Percentiles rank a stretch among this genome's conserved stretches.
Conservation (phyloP, 64 coral and sea anemone genomes). For the Trachythela sp. region DNA sequence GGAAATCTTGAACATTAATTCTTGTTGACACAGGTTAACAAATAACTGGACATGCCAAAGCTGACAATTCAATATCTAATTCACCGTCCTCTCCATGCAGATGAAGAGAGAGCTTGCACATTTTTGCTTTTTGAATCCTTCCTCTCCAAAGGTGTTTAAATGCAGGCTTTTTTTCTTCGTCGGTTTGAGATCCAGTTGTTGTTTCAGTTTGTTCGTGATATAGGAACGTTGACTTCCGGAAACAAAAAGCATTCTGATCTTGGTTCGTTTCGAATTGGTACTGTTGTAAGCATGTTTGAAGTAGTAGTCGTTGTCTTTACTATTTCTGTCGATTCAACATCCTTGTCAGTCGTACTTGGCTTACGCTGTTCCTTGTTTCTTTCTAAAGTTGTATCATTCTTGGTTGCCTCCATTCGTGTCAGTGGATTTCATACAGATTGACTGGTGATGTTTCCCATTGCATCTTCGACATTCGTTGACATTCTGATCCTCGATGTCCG, state of each 20-base stretch:
- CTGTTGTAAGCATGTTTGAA: neutral
- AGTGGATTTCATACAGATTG: neutral
- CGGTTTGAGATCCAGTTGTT: neutral
- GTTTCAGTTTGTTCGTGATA: neutral
- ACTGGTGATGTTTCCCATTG: neutral
- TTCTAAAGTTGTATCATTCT: neutral
- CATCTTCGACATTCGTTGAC: neutral
- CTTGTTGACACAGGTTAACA: slow-evolving; percentile 22
- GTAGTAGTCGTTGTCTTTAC: neutral
- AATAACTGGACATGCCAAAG: slow-evolving; percentile 28
- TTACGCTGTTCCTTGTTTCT: neutral
- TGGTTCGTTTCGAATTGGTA: neutral
- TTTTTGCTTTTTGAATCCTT: neutral
- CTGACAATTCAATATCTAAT: slow-evolving; percentile 19
- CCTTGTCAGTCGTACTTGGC: no score
- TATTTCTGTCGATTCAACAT: no score
- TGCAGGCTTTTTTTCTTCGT: neutral
- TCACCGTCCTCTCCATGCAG: neutral
- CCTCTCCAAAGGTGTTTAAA: neutral
- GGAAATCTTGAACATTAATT: neutral
- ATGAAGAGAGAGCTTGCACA: neutral
- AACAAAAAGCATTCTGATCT: neutral
- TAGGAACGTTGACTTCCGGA: neutral
- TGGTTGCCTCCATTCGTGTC: neutral
- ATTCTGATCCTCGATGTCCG: slow-evolving; percentile 30